These are phyloP conservation scores for Ommatoiulus sabulosus DNA, from an alignment of 2,888 invertebrate species.

Conservation along the genomic window DNA sequence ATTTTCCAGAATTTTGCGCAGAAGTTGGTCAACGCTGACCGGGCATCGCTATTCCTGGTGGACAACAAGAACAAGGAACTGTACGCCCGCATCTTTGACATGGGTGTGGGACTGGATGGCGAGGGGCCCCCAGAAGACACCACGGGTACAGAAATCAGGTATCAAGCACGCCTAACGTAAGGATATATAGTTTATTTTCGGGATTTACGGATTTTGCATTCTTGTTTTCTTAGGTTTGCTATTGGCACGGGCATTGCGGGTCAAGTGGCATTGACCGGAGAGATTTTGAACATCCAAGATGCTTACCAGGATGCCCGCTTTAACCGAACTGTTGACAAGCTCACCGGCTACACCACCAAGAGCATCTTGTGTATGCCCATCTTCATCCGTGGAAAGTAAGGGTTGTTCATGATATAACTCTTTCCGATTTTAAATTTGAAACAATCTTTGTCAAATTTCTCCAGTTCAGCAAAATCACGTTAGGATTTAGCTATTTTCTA, in stretches of 20 bases:
- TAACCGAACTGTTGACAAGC: conserved; percentile 73
- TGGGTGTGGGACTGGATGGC: conserved; percentile 63
- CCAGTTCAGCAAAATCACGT: neutral
- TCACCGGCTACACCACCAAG: conserved; percentile 74
- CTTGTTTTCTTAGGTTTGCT: conserved; percentile 73
- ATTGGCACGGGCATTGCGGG: conserved; percentile 85
- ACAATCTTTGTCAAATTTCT: neutral
- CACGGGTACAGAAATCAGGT: conserved; percentile 57
- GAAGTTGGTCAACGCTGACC: conserved; percentile 82
- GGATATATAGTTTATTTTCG: neutral
- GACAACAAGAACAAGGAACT: conserved; percentile 80
- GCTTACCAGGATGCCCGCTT: conserved; percentile 83
- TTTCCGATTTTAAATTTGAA: neutral
- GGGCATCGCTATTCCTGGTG: conserved; percentile 85
- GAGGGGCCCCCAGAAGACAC: conserved; percentile 57
- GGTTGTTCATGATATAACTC: neutral
- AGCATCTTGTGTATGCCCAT: conserved; percentile 90
- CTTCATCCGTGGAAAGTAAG: conserved; percentile 77
- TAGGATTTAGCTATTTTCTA: neutral
- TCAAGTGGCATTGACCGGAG: conserved; percentile 82
- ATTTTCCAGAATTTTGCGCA: conserved; percentile 78
- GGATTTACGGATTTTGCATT: neutral
- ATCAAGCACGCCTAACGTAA: neutral
- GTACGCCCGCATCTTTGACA: conserved; percentile 85
- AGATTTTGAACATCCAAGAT: conserved; percentile 83